phyloP scores from a whole-genome alignment of 2,888 invertebrate genomes.

The Melieria picta region DNA sequence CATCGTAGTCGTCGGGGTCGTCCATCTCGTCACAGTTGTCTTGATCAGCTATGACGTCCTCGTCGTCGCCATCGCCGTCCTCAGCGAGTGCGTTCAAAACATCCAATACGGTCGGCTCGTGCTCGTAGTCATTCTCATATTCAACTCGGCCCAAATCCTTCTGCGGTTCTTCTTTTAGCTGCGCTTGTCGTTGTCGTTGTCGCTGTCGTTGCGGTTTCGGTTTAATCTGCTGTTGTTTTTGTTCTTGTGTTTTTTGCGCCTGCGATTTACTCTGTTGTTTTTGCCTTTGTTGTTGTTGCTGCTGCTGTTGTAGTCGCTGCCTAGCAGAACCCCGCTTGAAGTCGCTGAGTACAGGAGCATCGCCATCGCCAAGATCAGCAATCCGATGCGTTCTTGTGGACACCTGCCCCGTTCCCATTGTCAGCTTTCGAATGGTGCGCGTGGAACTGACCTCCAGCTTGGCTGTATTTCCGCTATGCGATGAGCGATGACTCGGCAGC shows the following conservation, averaged over 20 bases:
- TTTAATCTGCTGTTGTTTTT: neutral
- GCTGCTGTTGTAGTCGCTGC: neutral
- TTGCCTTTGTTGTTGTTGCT: neutral
- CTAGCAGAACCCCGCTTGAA: slow-evolving; percentile 13
- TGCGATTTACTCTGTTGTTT: neutral
- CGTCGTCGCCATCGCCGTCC: slow-evolving; percentile 32
- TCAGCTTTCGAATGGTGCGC: slow-evolving; percentile 17
- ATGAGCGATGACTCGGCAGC: slow-evolving; percentile 17
- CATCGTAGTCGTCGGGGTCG: slow-evolving; percentile 31
- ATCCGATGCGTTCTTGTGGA: slow-evolving; percentile 22
- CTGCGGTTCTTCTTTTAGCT: slow-evolving; percentile 9
- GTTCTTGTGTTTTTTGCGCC: slow-evolving; percentile 13
- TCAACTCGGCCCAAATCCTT: slow-evolving; percentile 35
- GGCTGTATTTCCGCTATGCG: neutral
- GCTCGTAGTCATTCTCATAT: slow-evolving; percentile 41
- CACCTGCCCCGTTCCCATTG: neutral
- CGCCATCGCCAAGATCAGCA: slow-evolving; percentile 47
- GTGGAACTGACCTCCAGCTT: slow-evolving; percentile 16
- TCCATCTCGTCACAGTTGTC: slow-evolving; percentile 27
- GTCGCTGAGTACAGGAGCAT: slow-evolving; percentile 34
- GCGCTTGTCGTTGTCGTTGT: slow-evolving; percentile 22
- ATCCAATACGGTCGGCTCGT: slow-evolving; percentile 18
- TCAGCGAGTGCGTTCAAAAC: slow-evolving; percentile 38
- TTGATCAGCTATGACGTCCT: slow-evolving; percentile 27
- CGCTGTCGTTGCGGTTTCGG: slow-evolving; percentile 20